Conservation (phyloP, 2,113 vertebrate species). For the Aythya baeri region DNA sequence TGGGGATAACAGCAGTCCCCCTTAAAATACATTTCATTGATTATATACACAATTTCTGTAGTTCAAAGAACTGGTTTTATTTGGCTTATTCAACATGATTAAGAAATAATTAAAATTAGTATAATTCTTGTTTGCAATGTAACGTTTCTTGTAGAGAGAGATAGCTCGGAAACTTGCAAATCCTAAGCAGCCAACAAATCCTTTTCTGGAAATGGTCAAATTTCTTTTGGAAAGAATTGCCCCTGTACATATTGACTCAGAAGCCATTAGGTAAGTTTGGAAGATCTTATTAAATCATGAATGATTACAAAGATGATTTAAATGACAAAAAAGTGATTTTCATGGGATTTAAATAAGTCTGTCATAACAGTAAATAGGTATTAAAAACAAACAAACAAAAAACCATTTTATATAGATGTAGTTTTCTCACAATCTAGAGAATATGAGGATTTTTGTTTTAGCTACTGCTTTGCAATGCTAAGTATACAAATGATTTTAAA, state of each 20-base stretch:
- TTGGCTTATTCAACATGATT: background rate
- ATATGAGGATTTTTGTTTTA: background rate
- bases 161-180: conserved; percentile 98
- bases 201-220: conserved; percentile 99
- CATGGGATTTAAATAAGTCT: background rate
- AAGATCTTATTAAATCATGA: background rate
- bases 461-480: background rate
- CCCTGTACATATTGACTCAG: conserved; percentile 98
- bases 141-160: conserved; percentile 85
- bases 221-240: conserved; percentile 98
- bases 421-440: background rate
- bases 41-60: background rate
- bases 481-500: background rate
- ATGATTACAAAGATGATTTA: background rate
- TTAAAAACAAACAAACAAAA: no score
- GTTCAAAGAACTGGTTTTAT: background rate
- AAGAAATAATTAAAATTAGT: background rate
- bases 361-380: background rate
- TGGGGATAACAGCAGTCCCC: background rate
- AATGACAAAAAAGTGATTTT: background rate
- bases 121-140: conserved; percentile 21
- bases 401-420: background rate
- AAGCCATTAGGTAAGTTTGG: conserved; percentile 93
- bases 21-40: background rate
- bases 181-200: conserved; percentile 98